A percentile compares a stretch with the other conserved stretches of the same genome.
Evolutionary conservation across 2,888 invertebrate genomes (phyloP).

Genomic region (Chirona hameri): DNA sequence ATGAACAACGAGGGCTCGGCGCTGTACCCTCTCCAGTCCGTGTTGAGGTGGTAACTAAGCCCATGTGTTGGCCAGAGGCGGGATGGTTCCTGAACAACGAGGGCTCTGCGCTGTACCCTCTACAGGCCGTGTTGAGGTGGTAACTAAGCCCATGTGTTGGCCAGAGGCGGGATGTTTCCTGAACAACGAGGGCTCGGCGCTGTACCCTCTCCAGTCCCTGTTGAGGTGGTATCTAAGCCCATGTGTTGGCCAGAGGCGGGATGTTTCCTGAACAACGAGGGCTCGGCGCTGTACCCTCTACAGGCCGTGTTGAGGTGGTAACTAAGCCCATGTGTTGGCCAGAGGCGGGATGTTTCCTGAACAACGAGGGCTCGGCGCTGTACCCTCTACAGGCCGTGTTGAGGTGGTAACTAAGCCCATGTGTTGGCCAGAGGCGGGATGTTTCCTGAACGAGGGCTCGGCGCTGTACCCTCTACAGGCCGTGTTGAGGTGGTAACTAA

Average conservation of each 20-base stretch:
- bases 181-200: too few species aligned
- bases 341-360: conserved; percentile 69
- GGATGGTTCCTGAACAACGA: conserved; percentile 85
- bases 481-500: too few species aligned
- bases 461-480: conserved; percentile 80
- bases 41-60: too few species aligned
- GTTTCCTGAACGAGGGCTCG: conserved; percentile 88
- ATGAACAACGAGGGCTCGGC: conserved; percentile 91
- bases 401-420: too few species aligned
- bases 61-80: conserved; percentile 44
- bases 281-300: conserved; percentile 78
- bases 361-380: conserved; percentile 88
- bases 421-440: conserved; percentile 59
- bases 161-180: too few species aligned
- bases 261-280: conserved; percentile 90
- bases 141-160: too few species aligned
- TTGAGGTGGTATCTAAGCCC: too few species aligned
- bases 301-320: conserved; percentile 50
- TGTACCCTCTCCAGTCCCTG: too few species aligned
- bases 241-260: too few species aligned
- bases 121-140: too few species aligned
- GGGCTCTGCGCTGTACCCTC: conserved; percentile 78
- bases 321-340: not conserved
- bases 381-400: conserved; percentile 84
- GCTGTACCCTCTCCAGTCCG: conserved; percentile 75